Evolutionary conservation across 2,113 vertebrate species (phyloP), one percentile per base, ranked within the genome.

Genomic region (Nothoprocta pentlandii): DNA sequence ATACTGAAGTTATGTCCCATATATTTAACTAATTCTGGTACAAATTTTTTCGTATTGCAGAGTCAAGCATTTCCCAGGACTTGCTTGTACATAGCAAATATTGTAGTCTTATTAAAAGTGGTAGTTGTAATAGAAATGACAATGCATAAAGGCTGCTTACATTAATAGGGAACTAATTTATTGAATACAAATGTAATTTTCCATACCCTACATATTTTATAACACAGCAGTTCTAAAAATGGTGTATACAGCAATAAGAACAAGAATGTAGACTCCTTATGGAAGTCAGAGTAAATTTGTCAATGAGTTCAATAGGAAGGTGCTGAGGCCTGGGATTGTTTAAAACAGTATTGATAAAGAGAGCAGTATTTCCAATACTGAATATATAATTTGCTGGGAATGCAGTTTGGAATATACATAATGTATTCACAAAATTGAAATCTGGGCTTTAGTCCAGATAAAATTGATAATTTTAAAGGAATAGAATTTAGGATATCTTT

Each of bases 81-180:
- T 94, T 81, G 17, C 39, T 93, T 68, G 81, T 62, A 46, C 51
- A 58, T 28, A 69, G 62, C 77, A 81, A 95, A 86, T 0, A 2
- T 34, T 42, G 36, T 15, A 62, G 46, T 42, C 42, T 71, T 71
- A 16, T 69, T 94, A 93, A 89, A 90, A 82, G 32, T 84, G 49
- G 56, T 1, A 4, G 67, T 58, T 89, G 41, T 19, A 92, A 87
- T 89, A 75, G 90, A 95, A 87, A 70, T 80, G 80, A 92, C 88
- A 86, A 75, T 80, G 20, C 30, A 74, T 61, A 89, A 84, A 81
- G 47, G 68, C 63, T 70, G 62, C 64, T 93, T 85, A 87, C 47
- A 75, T 68, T 61, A 90, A 89, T 74, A 90, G 87, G 85, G 75
- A 95, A 95, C 53, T 80, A 89, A 92, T 95, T 89, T 95, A 51